phyloP scores from a whole-genome alignment of 2,888 invertebrate genomes.

The Phytoseiulus persimilis region DNA sequence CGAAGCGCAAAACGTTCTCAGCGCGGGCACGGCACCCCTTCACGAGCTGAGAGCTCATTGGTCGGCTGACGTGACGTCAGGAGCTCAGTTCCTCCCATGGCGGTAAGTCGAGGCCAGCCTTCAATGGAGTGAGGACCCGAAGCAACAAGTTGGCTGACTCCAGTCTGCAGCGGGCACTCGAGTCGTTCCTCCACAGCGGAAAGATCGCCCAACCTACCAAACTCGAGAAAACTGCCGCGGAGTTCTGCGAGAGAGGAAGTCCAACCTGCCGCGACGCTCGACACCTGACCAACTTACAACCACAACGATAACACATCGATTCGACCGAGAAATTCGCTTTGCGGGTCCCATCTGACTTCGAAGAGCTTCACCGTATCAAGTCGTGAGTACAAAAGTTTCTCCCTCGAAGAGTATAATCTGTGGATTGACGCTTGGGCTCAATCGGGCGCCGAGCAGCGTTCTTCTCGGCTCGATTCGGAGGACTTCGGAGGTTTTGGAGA shows the following conservation, averaged over 20 bases:
- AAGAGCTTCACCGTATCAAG: background rate
- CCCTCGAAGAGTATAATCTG: no score
- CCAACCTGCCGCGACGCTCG: background rate
- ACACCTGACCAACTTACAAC: background rate
- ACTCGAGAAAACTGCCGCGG: background rate
- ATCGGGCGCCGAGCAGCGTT: no score
- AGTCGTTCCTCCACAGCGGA: background rate
- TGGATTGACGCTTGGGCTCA: no score
- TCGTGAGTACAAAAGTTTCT: background rate
- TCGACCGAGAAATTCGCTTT: background rate
- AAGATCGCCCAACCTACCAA: background rate
- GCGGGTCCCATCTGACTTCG: background rate
- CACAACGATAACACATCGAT: background rate
- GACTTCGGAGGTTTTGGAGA: no score
- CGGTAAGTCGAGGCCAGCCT: slow-evolving; percentile 33
- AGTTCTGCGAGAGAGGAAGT: background rate
- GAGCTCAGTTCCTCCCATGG: slow-evolving; percentile 34
- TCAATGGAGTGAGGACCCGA: background rate
- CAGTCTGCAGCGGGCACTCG: slow-evolving; percentile 20
- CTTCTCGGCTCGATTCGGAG: no score
- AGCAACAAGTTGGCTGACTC: slow-evolving; percentile 37
- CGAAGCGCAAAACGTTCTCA: background rate
- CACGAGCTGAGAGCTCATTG: slow-evolving; percentile 29
- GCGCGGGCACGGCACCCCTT: slow-evolving; percentile 35
- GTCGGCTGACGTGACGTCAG: slow-evolving; percentile 27